Evolutionary conservation across 2,113 vertebrate genomes (phyloP), one percentile per base, ranked within the genome.

Genomic region (Ivindomyrus marchei): DNA sequence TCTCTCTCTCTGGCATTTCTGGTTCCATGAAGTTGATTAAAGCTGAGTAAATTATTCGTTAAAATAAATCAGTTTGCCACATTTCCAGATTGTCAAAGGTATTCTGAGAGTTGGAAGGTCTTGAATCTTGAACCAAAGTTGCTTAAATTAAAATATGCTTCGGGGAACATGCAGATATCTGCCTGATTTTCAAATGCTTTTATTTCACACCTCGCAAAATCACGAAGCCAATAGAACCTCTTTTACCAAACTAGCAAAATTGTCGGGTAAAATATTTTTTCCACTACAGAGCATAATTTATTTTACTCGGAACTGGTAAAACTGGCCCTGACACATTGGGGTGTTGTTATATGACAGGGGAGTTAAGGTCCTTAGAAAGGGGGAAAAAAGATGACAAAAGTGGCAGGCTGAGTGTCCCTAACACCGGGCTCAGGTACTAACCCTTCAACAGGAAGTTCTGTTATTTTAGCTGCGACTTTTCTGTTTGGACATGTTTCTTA

Each of bases 401-500:
- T 66, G 39, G 4, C 56, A 90, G 58, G 19, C n/a, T 19, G 24
- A 10, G 24, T 42, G 15, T 6, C 36, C 74, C 36, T 56, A 6
- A 70, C 31, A 8, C 46, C 19, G 24, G 19, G 27, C 19, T 15
- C 56, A 85, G 58, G 56, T 90, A 88, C 87, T 90, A 74, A 87
- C 46, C 17, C n/a, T 24, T 42, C 36, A 62, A 17, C 85, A 77
- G 89, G 89, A 77, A 74, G 62, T 19, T 42, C 46, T 42, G 85
- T 85, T 90, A 70, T 66, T 45, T 90, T 77, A 50, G 42, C 84
- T 87, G 8, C 31, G 6, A 27, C 15, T 85, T 56, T 87, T 90
- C 77, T 62, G 89, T 90, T 87, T 85, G 50, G 66, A 80, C 77
- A 74, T 84, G 47, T 74, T 90, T 47, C 90, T 88, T 89, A 90